Evolutionary conservation across 2,797 vertebrate species (phyloP).

Genomic region (Thalassophryne amazonica): DNA sequence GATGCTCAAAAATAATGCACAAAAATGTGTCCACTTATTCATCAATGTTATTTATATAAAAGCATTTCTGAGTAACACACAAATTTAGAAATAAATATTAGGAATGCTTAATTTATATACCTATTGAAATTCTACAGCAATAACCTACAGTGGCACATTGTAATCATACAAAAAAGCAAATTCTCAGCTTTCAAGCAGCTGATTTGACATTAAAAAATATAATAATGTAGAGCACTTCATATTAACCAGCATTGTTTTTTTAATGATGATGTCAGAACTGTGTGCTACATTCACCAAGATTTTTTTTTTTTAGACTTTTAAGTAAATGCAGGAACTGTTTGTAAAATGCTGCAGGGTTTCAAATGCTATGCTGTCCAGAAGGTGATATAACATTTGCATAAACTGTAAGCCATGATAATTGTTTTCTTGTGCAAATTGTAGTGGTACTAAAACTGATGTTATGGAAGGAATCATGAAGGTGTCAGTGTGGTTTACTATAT

Average conservation of each 20-base stretch:
- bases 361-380: slow-evolving; percentile 35
- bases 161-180: slow-evolving; percentile 64
- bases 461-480: slow-evolving; percentile 60
- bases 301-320: slow-evolving; percentile 8
- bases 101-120: no score
- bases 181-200: slow-evolving; percentile 38
- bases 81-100: slow-evolving; percentile 25
- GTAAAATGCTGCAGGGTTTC: slow-evolving; percentile 10
- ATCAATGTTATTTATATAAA: slow-evolving; percentile 50
- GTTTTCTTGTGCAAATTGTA: slow-evolving; percentile 19
- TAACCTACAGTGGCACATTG: slow-evolving; percentile 70
- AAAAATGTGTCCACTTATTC: slow-evolving; percentile 26
- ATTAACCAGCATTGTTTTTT: slow-evolving; percentile 24
- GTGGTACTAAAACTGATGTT: slow-evolving; percentile 22
- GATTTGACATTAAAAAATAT: slow-evolving; percentile 44
- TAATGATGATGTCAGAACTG: slow-evolving; percentile 21
- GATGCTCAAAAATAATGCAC: slow-evolving; percentile 6
- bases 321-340: slow-evolving; percentile 5
- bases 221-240: slow-evolving; percentile 53
- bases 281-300: slow-evolving; percentile 12
- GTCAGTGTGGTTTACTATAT: slow-evolving; percentile 55
- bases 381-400: slow-evolving; percentile 31
- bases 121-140: slow-evolving; percentile 23
- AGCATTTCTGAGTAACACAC: slow-evolving; percentile 38
- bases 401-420: slow-evolving; percentile 43